phyloP scores from a whole-genome alignment of 2,797 vertebrate species.

The Galagoides demidoff region DNA sequence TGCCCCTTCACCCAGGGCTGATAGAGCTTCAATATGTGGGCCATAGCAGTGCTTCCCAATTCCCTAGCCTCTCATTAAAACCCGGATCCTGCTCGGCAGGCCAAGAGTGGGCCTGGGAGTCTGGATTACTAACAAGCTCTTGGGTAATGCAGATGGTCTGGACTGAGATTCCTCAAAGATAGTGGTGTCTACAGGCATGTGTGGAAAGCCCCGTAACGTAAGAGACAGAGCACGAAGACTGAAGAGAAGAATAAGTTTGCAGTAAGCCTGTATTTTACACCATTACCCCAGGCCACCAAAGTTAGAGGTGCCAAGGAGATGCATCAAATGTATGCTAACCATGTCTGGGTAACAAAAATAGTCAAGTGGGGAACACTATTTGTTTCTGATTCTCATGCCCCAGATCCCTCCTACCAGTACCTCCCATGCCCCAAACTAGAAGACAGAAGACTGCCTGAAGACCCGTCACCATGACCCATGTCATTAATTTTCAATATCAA shows the following conservation, averaged over 20 bases:
- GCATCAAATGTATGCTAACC: neutral
- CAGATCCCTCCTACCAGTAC: neutral
- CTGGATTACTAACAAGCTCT: neutral
- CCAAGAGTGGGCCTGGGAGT: neutral
- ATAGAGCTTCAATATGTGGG: neutral
- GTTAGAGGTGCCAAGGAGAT: neutral
- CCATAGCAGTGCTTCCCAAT: neutral
- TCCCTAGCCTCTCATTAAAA: neutral
- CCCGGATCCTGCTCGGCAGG: neutral
- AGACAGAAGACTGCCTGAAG: neutral
- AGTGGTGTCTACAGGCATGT: neutral
- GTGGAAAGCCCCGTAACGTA: neutral
- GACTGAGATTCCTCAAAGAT: neutral
- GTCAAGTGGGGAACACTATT: neutral
- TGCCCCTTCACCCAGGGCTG: neutral
- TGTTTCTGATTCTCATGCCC: neutral
- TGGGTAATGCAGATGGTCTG: neutral
- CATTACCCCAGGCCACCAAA: neutral
- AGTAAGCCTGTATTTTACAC: neutral
- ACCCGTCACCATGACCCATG: neutral
- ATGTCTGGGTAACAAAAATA: neutral
- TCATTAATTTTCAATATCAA: slow-evolving; percentile 10
- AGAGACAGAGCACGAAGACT: neutral
- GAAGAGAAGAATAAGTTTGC: neutral
- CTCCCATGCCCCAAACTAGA: neutral